Percentiles rank a stretch among this genome's conserved stretches.
Conservation (phyloP, 1,140 invertebrate genomes). For the Drosophila tsacasi region DNA sequence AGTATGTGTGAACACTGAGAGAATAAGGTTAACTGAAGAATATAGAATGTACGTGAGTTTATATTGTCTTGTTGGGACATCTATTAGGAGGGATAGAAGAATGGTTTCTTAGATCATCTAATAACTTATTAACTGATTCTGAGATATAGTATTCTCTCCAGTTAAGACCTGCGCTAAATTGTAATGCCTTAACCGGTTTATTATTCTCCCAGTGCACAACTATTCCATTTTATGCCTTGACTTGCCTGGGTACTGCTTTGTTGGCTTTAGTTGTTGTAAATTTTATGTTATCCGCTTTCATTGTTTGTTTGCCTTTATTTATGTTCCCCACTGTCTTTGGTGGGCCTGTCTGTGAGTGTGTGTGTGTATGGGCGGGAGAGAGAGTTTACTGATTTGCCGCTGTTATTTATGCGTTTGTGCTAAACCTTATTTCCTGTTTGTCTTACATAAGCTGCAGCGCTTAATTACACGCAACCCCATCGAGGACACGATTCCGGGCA, state of each 20-base stretch:
- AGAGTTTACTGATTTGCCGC: conserved; percentile 56
- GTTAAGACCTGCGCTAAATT: no score
- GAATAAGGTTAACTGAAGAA: not conserved
- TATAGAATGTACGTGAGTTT: not conserved
- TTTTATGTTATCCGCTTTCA: conserved; percentile 82
- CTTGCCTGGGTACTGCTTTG: conserved; percentile 36
- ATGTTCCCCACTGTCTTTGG: conserved; percentile 52
- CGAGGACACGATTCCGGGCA: conserved; percentile 33
- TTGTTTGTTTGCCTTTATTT: conserved; percentile 77
- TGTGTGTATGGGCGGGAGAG: not conserved
- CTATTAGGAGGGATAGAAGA: not conserved
- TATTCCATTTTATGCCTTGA: conserved; percentile 41
- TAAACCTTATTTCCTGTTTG: conserved; percentile 81
- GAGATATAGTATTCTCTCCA: no score
- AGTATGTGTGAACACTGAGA: conserved; percentile 32
- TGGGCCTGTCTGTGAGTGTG: not conserved
- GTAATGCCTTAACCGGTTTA: no score
- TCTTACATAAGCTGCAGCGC: conserved; percentile 80
- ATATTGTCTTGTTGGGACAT: not conserved
- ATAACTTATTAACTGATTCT: not conserved
- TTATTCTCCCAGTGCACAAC: conserved; percentile 32
- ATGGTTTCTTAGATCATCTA: not conserved
- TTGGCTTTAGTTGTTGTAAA: conserved; percentile 75
- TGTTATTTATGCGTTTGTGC: conserved; percentile 81
- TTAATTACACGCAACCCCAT: conserved; percentile 74